Percentiles rank a stretch among this genome's conserved stretches.
These are phyloP conservation scores for Meriones unguiculatus DNA, from an alignment of 2,113 vertebrate genomes.

Conservation along the genomic window DNA sequence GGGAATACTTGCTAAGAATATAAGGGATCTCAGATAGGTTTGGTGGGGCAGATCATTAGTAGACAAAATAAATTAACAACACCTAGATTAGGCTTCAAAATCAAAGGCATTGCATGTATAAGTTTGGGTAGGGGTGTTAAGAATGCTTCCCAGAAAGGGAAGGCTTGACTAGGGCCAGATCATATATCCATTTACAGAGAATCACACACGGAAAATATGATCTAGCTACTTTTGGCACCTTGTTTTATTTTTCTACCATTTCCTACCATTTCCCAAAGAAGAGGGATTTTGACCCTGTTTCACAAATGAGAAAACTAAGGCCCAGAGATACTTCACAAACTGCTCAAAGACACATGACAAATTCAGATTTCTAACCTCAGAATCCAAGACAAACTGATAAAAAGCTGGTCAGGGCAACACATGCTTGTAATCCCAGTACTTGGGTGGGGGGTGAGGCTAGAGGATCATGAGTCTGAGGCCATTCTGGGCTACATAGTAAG, in stretches of 20 bases:
- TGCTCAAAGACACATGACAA: not conserved
- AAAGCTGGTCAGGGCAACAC: not conserved
- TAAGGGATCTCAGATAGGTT: not conserved
- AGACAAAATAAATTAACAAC: slow-evolving; percentile 28
- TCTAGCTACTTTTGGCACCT: not conserved
- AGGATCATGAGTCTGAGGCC: not conserved
- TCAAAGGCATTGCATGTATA: not conserved
- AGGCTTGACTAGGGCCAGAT: not conserved
- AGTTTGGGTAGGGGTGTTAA: not conserved
- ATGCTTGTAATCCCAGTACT: not conserved
- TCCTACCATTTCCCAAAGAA: not conserved
- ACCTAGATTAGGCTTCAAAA: not conserved
- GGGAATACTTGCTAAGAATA: not conserved
- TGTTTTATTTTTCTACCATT: not conserved
- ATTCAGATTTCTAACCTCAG: not conserved
- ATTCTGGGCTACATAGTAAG: not conserved
- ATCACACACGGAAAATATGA: not conserved
- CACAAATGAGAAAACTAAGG: not conserved
- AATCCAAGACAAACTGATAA: not conserved
- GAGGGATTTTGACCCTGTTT: not conserved
- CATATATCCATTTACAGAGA: not conserved
- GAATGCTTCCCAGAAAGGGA: not conserved
- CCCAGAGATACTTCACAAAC: not conserved
- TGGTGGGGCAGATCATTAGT: not conserved
- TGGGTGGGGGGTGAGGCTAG: not conserved